Conservation (phyloP, 2,888 invertebrate species). For the Chrysotoxum bicinctum region DNA sequence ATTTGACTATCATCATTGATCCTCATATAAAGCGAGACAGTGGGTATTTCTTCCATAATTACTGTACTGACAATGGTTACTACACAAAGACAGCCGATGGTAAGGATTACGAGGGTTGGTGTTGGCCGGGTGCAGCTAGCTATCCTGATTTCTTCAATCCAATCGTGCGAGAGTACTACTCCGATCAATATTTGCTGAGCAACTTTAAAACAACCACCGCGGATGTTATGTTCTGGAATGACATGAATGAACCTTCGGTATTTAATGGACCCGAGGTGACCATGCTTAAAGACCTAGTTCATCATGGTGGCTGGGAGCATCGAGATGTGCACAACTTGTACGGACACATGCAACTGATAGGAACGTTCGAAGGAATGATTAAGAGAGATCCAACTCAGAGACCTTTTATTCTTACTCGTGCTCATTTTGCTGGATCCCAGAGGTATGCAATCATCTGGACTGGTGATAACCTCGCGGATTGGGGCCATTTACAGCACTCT, state of each 20-base stretch:
- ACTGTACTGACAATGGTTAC: constrained; percentile 90
- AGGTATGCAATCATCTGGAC: constrained; percentile 97
- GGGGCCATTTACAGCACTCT: constrained; percentile 93
- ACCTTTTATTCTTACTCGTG: constrained; percentile 95
- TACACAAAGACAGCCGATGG: constrained; percentile 96
- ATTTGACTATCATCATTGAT: constrained; percentile 97
- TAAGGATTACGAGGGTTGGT: constrained; percentile 99
- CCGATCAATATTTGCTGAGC: constrained; percentile 85
- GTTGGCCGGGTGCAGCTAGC: constrained; percentile 98
- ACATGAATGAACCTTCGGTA: constrained; percentile 99
- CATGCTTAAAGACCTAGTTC: constrained; percentile 97
- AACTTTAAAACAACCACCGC: constrained; percentile 86
- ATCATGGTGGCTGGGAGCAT: constrained; percentile 91
- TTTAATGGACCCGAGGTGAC: constrained; percentile 99
- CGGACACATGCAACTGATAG: constrained; percentile 87
- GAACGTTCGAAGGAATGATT: constrained; percentile 85
- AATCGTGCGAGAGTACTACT: constrained; percentile 91
- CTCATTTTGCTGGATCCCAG: constrained; percentile 96
- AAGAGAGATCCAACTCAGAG: constrained; percentile 86
- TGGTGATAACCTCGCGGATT: constrained; percentile 97
- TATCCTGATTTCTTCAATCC: constrained; percentile 98
- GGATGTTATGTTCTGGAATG: constrained; percentile 97
- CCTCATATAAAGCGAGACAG: constrained; percentile 98
- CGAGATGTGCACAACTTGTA: constrained; percentile 97
- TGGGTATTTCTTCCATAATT: constrained; percentile 94